Evolutionary conservation across 2,113 vertebrate genomes (phyloP), one percentile per base, ranked within the genome.

Genomic region (Corythornis vintsioides): DNA sequence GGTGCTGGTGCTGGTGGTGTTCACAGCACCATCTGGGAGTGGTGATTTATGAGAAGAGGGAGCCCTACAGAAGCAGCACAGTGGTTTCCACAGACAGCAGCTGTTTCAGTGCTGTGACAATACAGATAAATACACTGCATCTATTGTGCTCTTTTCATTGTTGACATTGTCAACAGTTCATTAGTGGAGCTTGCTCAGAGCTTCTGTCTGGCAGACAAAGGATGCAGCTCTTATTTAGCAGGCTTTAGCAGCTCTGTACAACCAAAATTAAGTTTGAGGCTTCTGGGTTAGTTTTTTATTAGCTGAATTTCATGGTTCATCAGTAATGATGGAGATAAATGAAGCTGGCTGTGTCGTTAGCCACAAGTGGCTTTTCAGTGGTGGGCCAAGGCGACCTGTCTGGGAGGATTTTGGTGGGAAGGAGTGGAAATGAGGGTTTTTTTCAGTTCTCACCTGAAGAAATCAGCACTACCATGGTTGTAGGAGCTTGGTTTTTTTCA

Each of bases 161-260:
- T 94, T 93, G 92, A 91, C 93, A 76, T 40, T 95, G 95, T 96
- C 93, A 95, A 94, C 93, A 95, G 93, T 95, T 96, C 92, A 96
- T 96, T 97, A 96, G 90, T 17, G 69, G 69, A 83, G 90, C 90
- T 96, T 94, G 86, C 80, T 95, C 80, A 69, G 80, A 92, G 88
- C 80, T 87, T 88, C 78, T 95, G 64, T 83, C 81, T 92, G 65
- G 59, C 65, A 82, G 88, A 91, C 60, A 75, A 90, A 71, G 42
- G 91, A 88, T 31, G 76, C 26, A 42, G 33, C n/a, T 40, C 35
- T 29, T 50, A 19, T 28, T 89, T 93, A 71, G 88, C 73, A n/a
- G 73, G 59, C 65, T 93, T 40, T 84, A 89, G 57, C 73, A 78
- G 60, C 4, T 26, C 52, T 55, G 5, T 42, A 35, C 33, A 85